Conservation (phyloP, 2,888 invertebrate genomes). For the Chorisops tibialis region DNA sequence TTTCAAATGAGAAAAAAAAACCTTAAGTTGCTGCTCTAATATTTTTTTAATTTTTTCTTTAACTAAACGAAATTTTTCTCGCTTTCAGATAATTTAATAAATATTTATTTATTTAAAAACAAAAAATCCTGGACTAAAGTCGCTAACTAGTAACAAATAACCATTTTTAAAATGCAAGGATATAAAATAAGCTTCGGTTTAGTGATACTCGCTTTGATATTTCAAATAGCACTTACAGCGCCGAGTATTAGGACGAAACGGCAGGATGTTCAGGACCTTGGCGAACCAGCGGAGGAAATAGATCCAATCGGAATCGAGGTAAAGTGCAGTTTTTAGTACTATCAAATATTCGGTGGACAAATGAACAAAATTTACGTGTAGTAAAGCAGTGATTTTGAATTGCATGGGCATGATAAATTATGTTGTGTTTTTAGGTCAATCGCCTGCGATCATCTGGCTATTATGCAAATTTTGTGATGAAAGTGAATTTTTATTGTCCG, state of each 20-base stretch:
- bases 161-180: slow-evolving; percentile 41
- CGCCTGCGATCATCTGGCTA: neutral
- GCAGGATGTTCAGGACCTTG: slow-evolving; percentile 39
- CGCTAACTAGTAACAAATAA: slow-evolving; percentile 5
- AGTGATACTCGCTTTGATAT: slow-evolving; percentile 38
- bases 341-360: too few relatives aligned
- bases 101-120: neutral
- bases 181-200: slow-evolving; percentile 40
- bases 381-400: too few relatives aligned
- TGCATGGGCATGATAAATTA: too few relatives aligned
- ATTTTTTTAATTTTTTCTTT: slow-evolving; percentile 1
- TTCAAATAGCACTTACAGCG: slow-evolving; percentile 39
- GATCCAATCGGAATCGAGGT: slow-evolving; percentile 51
- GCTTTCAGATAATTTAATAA: slow-evolving; percentile 6
- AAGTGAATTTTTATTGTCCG: neutral
- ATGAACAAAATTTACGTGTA: too few relatives aligned
- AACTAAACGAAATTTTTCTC: neutral
- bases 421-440: slow-evolving; percentile 3
- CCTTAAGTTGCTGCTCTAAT: neutral
- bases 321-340: slow-evolving; percentile 33
- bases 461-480: slow-evolving; percentile 11
- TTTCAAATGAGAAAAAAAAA: neutral
- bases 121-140: slow-evolving; percentile 13
- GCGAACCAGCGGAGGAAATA: slow-evolving; percentile 33
- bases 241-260: slow-evolving; percentile 44